Evolutionary conservation across 1,140 invertebrate genomes (phyloP).

Genomic region (Euschistus heros): DNA sequence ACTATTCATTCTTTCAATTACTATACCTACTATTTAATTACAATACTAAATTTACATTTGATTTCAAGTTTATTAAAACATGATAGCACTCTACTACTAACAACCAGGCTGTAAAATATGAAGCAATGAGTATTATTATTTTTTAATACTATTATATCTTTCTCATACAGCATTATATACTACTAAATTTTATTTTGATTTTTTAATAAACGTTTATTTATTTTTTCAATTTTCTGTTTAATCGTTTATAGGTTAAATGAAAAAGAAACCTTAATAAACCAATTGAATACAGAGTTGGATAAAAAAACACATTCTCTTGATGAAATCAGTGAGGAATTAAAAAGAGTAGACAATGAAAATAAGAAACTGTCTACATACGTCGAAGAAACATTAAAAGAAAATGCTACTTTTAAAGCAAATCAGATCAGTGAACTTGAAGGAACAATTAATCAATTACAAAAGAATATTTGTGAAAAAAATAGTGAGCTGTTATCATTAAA

Average conservation of each 20-base stretch:
- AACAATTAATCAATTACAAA: not conserved
- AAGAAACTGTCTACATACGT: not conserved
- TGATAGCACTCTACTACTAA: no score
- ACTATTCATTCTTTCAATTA: no score
- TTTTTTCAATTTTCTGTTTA: not conserved
- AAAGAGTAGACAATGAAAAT: not conserved
- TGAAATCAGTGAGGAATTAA: not conserved
- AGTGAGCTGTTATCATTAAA: not conserved
- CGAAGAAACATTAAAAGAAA: not conserved
- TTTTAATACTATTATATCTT: no score
- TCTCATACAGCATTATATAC: no score
- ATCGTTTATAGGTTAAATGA: constrained; percentile 10
- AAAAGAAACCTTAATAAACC: constrained; percentile 8
- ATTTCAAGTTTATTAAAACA: no score
- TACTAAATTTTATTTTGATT: no score
- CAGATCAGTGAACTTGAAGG: not conserved
- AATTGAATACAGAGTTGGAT: not conserved
- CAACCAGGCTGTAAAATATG: no score
- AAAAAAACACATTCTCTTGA: not conserved
- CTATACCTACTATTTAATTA: no score
- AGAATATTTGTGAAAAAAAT: not conserved
- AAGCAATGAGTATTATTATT: no score
- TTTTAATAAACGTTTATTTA: no score
- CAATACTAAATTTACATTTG: no score
- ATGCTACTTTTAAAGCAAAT: not conserved